A percentile compares a stretch with the other conserved stretches of the same genome.
phyloP scores from a whole-genome alignment of 2,888 invertebrate species.

The Drosophila formosana region DNA sequence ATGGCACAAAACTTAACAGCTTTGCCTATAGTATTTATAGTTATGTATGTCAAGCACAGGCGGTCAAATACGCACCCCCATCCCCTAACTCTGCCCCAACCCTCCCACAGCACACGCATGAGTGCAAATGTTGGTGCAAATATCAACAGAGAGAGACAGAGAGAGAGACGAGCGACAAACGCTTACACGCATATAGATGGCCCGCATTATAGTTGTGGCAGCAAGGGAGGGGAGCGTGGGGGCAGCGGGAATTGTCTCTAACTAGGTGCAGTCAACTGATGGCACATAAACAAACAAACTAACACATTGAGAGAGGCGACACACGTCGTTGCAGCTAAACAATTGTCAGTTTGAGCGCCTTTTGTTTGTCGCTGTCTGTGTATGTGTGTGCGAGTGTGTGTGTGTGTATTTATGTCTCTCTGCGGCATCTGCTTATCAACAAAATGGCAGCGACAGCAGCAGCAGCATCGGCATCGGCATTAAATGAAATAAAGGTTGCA shows the following conservation, averaged over 20 bases:
- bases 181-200: constrained; percentile 76
- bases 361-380: constrained; percentile 51
- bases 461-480: neutral
- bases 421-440: constrained; percentile 66
- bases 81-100: constrained; percentile 14
- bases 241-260: constrained; percentile 26
- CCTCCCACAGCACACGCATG: constrained; percentile 19
- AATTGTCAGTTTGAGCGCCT: constrained; percentile 66
- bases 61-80: constrained; percentile 32
- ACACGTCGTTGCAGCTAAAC: constrained; percentile 42
- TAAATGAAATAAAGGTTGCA: constrained; percentile 31
- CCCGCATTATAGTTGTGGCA: constrained; percentile 65
- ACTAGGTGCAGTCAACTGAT: constrained; percentile 70
- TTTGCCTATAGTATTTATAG: constrained; percentile 55
- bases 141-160: constrained; percentile 47
- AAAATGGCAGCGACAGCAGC: constrained; percentile 58
- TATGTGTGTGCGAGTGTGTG: constrained; percentile 11
- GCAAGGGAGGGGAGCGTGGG: neutral
- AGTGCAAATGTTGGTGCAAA: constrained; percentile 47
- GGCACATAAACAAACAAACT: constrained; percentile 49
- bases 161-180: constrained; percentile 37
- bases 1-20: constrained; percentile 42
- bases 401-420: constrained; percentile 9
- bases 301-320: constrained; percentile 23
- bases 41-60: constrained; percentile 67